Conservation (phyloP, 2,113 vertebrate species). For the Microcebus griseorufus region DNA sequence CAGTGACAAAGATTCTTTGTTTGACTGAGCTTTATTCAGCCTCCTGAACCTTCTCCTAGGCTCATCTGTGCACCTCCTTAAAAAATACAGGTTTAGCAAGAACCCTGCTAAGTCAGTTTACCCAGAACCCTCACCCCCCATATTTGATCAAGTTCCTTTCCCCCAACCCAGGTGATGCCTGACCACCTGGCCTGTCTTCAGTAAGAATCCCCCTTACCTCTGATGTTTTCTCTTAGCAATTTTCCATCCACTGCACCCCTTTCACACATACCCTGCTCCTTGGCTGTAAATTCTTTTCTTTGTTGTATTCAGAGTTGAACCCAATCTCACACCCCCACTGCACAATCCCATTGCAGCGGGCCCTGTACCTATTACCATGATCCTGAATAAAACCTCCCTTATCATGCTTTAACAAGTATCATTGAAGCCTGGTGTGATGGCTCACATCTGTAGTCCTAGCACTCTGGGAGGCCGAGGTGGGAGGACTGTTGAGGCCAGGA, state of each 20-base stretch:
- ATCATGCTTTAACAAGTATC: background rate
- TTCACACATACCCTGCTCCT: background rate
- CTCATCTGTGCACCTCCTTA: background rate
- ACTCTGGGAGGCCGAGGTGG: no score
- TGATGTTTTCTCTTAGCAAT: background rate
- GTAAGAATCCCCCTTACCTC: background rate
- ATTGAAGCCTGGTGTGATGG: background rate
- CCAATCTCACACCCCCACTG: background rate
- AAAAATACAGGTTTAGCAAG: background rate
- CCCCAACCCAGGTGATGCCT: background rate
- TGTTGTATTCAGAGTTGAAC: background rate
- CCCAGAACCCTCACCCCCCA: background rate
- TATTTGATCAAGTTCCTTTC: background rate
- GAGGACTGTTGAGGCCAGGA: no score
- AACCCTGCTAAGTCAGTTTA: background rate
- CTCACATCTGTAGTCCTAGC: no score
- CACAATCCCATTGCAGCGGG: background rate
- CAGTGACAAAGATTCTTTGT: background rate
- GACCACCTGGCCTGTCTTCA: background rate
- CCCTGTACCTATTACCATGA: background rate
- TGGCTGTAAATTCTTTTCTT: background rate
- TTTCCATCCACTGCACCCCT: background rate
- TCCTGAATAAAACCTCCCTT: background rate
- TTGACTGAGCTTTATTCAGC: background rate
- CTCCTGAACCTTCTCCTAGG: background rate